These are phyloP conservation scores for Gymnothorax reevesii DNA, from an alignment of 2,797 vertebrate species.

Conservation along the genomic window DNA sequence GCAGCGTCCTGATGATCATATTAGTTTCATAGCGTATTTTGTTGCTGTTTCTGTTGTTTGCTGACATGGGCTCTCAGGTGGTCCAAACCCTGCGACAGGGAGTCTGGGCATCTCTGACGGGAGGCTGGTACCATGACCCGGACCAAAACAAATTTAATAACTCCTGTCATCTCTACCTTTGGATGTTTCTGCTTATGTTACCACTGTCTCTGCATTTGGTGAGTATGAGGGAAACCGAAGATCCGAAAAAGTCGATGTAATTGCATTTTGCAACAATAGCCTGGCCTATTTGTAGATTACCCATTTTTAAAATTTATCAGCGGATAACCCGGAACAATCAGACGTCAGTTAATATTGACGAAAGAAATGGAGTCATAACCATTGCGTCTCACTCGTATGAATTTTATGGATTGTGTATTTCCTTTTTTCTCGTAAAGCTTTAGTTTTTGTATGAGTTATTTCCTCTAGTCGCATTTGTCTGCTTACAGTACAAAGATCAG, in stretches of 20 bases:
- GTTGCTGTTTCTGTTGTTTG: background rate
- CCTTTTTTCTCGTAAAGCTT: background rate
- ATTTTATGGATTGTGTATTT: background rate
- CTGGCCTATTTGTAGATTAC: background rate
- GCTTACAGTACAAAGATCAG: conserved; percentile 56
- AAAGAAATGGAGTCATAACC: conserved; percentile 1
- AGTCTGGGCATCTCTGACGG: conserved; percentile 94
- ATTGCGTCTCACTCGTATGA: conserved; percentile 26
- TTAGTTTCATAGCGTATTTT: conserved; percentile 13
- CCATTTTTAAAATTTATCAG: background rate
- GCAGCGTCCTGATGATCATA: conserved; percentile 20
- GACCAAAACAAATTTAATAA: conserved; percentile 95
- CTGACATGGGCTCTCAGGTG: conserved; percentile 85
- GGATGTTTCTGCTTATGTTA: conserved; percentile 90
- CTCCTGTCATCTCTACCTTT: conserved; percentile 94
- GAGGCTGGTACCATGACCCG: conserved; percentile 95
- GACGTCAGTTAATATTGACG: conserved; percentile 2
- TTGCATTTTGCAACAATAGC: background rate
- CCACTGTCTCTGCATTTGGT: conserved; percentile 93
- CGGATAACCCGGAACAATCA: conserved; percentile 16
- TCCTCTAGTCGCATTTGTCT: conserved; percentile 67
- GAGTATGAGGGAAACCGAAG: conserved; percentile 61
- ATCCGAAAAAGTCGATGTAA: background rate
- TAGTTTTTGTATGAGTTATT: conserved; percentile 7
- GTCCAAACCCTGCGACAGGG: conserved; percentile 92